Percentiles rank a stretch among this genome's conserved stretches.
Evolutionary conservation across 2,888 invertebrate species (phyloP).

Genomic region (Ischnus inquisitorius): DNA sequence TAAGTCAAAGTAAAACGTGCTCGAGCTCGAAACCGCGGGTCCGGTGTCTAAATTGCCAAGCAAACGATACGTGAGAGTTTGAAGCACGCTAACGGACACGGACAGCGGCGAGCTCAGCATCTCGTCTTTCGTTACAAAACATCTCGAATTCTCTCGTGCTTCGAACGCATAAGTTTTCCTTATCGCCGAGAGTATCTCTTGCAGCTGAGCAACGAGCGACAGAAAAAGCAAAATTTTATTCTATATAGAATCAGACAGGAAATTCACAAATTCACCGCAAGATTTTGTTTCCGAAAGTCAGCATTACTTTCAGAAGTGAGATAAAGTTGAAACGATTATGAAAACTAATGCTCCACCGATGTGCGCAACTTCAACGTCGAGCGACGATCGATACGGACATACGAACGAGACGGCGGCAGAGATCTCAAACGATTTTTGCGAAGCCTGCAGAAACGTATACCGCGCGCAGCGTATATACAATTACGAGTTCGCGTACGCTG

Average conservation of each 20-base stretch:
- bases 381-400: conserved; percentile 30
- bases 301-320: conserved; percentile 9
- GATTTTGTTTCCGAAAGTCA: conserved; percentile 38
- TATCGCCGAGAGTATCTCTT: conserved; percentile 25
- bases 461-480: conserved; percentile 1
- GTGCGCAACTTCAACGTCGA: conserved; percentile 1
- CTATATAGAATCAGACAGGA: neutral
- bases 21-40: conserved; percentile 1
- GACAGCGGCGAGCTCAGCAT: conserved; percentile 54
- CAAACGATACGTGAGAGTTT: conserved; percentile 18
- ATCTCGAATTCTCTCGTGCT: conserved; percentile 53
- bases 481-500: conserved; percentile 10
- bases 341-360: conserved; percentile 19
- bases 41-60: conserved; percentile 33
- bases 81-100: neutral
- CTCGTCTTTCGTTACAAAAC: conserved; percentile 62
- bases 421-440: conserved; percentile 29
- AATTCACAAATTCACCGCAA: neutral
- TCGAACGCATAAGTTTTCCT: conserved; percentile 5
- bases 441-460: neutral
- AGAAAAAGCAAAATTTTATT: neutral
- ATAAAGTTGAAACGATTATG: conserved; percentile 12
- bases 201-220: conserved; percentile 16
- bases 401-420: conserved; percentile 38
- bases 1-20: conserved; percentile 29